Evolutionary conservation across 1,140 invertebrate species (phyloP), one percentile per base, ranked within the genome.

Genomic region (Eumeta japonica): DNA sequence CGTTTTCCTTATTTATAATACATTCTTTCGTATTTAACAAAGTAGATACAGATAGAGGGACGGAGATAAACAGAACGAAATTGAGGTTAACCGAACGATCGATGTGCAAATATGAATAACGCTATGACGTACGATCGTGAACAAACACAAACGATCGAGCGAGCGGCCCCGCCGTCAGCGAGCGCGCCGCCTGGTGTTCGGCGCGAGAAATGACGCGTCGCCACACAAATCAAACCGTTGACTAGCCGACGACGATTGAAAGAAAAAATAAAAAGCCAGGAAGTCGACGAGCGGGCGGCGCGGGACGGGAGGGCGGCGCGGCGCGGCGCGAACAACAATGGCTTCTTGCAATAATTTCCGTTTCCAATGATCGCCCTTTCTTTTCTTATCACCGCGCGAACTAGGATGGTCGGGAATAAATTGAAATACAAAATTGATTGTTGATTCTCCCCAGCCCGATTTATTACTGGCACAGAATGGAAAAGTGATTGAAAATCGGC

Each of bases 391-490:
- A 68, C 52, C 64, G 62, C 57, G 67, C 64, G 58, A 74, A 74
- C 70, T 74, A 66, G 55, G 68, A 71, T 70, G 70, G 62, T 66
- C 63, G 63, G 70, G 66, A 73, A 71, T 71, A 71, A 71, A 73
- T 75, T 67, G 71, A 74, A 75, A 76, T 76, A 73, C 71, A 74
- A 76, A 76, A 75, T 75, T 74, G 73, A 74, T 75, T 74, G 73
- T 75, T 76, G 72, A 73, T 70, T 71, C 72, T 73, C 68, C 62
- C 64, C 64, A n/a, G 63, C 64, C 46, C 58, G 62, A 58, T 71
- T 74, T 74, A 74, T 74, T 74, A 70, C 65, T 67, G 64, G 62
- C 65, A 74, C 62, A 74, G n/a, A 74, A 74, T 74, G 62, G 66
- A 58, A 70, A 70, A 63, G 56, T 67, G 60, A 74, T 74, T 74